Conservation (phyloP, 2,888 invertebrate species). For the Gymnoscelis rufifasciata region DNA sequence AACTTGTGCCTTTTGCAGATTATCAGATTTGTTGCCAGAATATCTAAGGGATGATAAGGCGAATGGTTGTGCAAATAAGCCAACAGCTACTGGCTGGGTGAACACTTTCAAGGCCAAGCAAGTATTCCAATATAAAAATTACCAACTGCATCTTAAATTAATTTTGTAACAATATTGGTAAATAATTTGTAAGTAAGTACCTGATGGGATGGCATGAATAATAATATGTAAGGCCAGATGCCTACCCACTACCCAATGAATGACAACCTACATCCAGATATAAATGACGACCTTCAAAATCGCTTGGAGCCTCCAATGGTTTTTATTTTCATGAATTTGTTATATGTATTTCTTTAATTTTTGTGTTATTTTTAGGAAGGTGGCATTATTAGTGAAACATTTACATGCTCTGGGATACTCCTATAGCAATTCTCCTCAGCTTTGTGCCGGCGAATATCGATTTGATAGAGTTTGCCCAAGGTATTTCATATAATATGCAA, state of each 20-base stretch:
- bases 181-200: too few species aligned
- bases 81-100: constrained; percentile 87
- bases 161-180: too few species aligned
- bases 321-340: too few species aligned
- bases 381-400: constrained; percentile 63
- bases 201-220: too few species aligned
- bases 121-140: constrained; percentile 30
- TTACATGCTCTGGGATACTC: constrained; percentile 66
- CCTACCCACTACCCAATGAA: too few species aligned
- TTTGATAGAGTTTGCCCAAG: constrained; percentile 81
- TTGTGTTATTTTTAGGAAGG: constrained; percentile 51
- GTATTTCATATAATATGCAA: constrained; percentile 33
- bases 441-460: constrained; percentile 71
- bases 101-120: constrained; percentile 86
- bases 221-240: too few species aligned
- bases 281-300: too few species aligned
- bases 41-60: constrained; percentile 86
- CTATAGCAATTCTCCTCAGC: constrained; percentile 60
- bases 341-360: too few species aligned
- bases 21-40: constrained; percentile 83
- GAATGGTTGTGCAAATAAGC: constrained; percentile 73
- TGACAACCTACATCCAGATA: too few species aligned
- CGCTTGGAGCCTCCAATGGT: too few species aligned
- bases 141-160: too few species aligned
- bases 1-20: too few species aligned